A percentile compares a stretch with the other conserved stretches of the same genome.
Evolutionary conservation across 2,113 vertebrate genomes (phyloP).

Genomic region (Tautogolabrus adspersus): DNA sequence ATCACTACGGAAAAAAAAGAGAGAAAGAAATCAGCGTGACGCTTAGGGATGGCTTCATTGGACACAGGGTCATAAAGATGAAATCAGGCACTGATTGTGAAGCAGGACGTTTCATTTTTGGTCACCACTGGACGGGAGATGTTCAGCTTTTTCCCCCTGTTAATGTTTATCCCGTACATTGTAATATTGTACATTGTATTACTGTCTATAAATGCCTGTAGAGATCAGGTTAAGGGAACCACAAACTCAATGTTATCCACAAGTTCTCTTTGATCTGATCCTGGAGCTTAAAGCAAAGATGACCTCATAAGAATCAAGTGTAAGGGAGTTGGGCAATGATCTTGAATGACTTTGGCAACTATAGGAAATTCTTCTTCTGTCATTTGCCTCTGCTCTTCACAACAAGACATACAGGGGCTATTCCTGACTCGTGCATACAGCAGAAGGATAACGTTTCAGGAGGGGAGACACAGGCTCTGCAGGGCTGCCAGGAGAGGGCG

Average conservation of each 20-base stretch:
- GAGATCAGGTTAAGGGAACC: not conserved
- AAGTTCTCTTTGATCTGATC: not conserved
- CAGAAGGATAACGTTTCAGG: slow-evolving; percentile 83
- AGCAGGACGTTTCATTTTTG: not conserved
- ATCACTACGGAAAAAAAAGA: slow-evolving; percentile 84
- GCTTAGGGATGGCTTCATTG: not conserved
- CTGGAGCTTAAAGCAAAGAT: slow-evolving; percentile 11
- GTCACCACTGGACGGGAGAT: not conserved
- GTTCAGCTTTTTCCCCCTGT: not conserved
- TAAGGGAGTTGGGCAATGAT: slow-evolving; percentile 1
- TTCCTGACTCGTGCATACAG: slow-evolving; percentile 82
- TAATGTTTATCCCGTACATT: not conserved
- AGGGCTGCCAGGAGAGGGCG: slow-evolving; percentile 47
- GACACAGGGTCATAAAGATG: not conserved
- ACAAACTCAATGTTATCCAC: not conserved
- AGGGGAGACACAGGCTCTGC: slow-evolving; percentile 69
- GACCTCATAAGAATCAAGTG: not conserved
- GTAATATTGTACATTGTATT: not conserved
- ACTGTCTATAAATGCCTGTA: no score
- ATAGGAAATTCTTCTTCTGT: slow-evolving; percentile 17
- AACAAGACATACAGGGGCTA: slow-evolving; percentile 85
- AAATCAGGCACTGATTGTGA: not conserved
- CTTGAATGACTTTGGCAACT: slow-evolving; percentile 27
- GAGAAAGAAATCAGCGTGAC: slow-evolving; percentile 25
- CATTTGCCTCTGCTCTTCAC: slow-evolving; percentile 72